A percentile compares a stretch with the other conserved stretches of the same genome.
Evolutionary conservation across 2,888 invertebrate species (phyloP).

Genomic region (Ceriagrion tenellum): DNA sequence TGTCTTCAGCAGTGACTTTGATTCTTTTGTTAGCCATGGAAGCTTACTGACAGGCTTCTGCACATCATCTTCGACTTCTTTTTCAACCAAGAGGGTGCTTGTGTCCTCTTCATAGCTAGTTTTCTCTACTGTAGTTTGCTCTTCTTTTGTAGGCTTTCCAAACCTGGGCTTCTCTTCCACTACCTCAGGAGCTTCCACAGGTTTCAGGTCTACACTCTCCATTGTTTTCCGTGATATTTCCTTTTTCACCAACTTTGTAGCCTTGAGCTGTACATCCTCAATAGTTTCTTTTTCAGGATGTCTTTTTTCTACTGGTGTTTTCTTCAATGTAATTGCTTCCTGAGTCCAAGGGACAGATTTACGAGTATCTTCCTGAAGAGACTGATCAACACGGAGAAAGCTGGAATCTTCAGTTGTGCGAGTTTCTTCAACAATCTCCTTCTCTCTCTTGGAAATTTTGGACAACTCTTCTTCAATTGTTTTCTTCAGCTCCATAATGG

Average conservation of each 20-base stretch:
- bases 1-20: conserved; percentile 33
- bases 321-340: conserved; percentile 81
- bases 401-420: conserved; percentile 37
- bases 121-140: conserved; percentile 49
- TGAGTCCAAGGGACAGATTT: conserved; percentile 82
- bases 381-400: conserved; percentile 26
- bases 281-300: conserved; percentile 77
- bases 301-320: conserved; percentile 75
- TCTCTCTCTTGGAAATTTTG: conserved; percentile 44
- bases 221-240: conserved; percentile 77
- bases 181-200: conserved; percentile 64
- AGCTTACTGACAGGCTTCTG: conserved; percentile 45
- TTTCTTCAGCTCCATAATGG: conserved; percentile 53
- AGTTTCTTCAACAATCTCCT: conserved; percentile 55
- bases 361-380: conserved; percentile 7
- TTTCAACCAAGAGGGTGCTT: conserved; percentile 58
- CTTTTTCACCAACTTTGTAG: conserved; percentile 77
- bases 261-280: conserved; percentile 75
- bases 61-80: conserved; percentile 50
- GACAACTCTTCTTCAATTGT: conserved; percentile 57
- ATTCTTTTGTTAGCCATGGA: conserved; percentile 49
- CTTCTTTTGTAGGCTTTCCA: background rate
- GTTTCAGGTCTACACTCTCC: conserved; percentile 80
- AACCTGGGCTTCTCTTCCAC: conserved; percentile 66
- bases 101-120: conserved; percentile 68